phyloP scores from a whole-genome alignment of 2,888 invertebrate genomes.

The Penaeus monodon region DNA sequence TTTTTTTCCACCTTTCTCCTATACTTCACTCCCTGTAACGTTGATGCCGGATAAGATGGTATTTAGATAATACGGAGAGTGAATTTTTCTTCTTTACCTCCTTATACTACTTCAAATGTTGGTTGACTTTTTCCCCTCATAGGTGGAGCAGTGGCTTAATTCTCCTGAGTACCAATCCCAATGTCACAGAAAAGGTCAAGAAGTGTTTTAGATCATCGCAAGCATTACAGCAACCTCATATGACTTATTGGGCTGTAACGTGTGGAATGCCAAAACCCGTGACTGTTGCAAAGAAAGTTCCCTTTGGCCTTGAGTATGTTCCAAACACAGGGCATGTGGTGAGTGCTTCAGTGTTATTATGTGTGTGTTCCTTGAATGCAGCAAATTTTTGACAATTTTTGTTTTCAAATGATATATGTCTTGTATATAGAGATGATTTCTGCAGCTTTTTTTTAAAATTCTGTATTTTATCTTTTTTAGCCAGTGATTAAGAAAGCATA shows the following conservation, averaged over 20 bases:
- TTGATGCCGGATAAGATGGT: no score
- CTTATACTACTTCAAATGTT: not conserved
- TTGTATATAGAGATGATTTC: no score
- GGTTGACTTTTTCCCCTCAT: not conserved
- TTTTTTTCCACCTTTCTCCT: no score
- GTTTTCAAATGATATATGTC: not conserved
- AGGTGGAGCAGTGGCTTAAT: conserved; percentile 52
- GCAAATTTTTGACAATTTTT: not conserved
- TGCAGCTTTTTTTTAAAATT: not conserved
- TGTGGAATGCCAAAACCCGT: conserved; percentile 33
- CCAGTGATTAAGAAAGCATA: conserved; percentile 32
- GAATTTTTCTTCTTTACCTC: no score
- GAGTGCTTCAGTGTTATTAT: not conserved
- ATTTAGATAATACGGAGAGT: no score
- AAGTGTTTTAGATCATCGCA: conserved; percentile 26
- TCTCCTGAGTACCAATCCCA: conserved; percentile 21
- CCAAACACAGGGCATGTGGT: conserved; percentile 42
- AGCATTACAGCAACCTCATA: conserved; percentile 18
- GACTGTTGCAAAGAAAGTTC: conserved; percentile 12
- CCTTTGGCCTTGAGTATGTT: conserved; percentile 18
- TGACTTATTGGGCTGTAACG: conserved; percentile 38
- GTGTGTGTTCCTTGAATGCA: not conserved
- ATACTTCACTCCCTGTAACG: no score
- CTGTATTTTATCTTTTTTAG: conserved; percentile 2
- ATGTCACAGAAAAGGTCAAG: conserved; percentile 32